Base-by-base conservation (phyloP, 2,888 invertebrate species). In the Phyllotreta cruciferae region DNA sequence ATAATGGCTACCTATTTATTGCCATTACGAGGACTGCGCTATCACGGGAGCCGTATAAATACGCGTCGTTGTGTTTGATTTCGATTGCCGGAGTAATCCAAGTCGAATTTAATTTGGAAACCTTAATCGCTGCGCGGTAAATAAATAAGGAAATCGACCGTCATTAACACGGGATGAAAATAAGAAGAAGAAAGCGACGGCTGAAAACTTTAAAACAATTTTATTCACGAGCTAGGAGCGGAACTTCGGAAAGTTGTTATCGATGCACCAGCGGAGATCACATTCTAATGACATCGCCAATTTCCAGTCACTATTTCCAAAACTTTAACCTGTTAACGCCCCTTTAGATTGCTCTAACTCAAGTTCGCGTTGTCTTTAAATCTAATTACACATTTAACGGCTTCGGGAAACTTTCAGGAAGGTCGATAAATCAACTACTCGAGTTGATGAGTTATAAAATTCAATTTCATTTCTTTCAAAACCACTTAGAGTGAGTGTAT, bases 291-390 rank as follows among this genome's bases (percentile, higher is more conserved):
- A 47, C 58, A 58, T 67, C 44, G 49, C 66, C 67, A 61, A 69
- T 69, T 69, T 66, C 61, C 61, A 66, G 62, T 62, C 60, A 63
- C 60, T 63, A 57, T 49, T 56, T 67, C 61, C 56, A 58, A 67
- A 24, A 69, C 64, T 67, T 67, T 61, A 67, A 66, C 69, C 67
- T 66, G 63, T 63, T 66, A 68, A 68, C 66, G 65, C 62, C 49
- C 36, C 34, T 35, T 49, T 6, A 35, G 36, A 50, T 11, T 10
- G 36, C 35, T 50, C 63, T 42, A 62, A 66, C 58, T 66, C 54
- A 47, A 63, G 60, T 63, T 66, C 55, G 58, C 60, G 67, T 63
- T 66, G 57, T 60, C 57, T 60, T 66, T 47, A 63, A 66, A 68
- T 50, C 60, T 62, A 68, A 66, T 68, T 68, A 68, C 64, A 55